Evolutionary conservation across 2,797 vertebrate genomes (phyloP).

Genomic region (Tenualosa thibaudeaui): DNA sequence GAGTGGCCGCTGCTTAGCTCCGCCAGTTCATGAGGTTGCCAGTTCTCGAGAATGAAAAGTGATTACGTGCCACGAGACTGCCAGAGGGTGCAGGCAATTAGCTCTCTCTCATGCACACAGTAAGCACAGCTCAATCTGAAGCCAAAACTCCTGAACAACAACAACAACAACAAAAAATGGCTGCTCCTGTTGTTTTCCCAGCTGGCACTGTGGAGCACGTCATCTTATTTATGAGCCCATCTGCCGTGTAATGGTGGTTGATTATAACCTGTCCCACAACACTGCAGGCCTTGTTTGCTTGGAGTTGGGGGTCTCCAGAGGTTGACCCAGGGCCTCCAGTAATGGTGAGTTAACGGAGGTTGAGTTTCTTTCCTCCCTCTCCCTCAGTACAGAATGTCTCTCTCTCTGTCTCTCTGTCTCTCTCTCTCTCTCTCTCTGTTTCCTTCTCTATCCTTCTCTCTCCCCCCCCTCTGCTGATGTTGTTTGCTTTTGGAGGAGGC

Average conservation of each 20-base stretch:
- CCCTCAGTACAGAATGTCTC: background rate
- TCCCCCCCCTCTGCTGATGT: background rate
- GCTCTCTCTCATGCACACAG: background rate
- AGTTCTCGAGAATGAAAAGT: constrained; percentile 40
- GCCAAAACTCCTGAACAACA: background rate
- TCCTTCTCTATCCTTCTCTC: background rate
- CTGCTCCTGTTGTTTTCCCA: constrained; percentile 10
- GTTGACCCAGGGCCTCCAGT: background rate
- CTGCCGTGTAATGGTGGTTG: background rate
- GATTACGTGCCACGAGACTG: constrained; percentile 5
- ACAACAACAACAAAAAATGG: too few species aligned
- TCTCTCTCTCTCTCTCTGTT: too few species aligned
- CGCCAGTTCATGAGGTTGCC: constrained; percentile 49
- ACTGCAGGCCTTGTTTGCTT: constrained; percentile 20
- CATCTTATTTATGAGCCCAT: constrained; percentile 12
- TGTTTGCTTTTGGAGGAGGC: background rate
- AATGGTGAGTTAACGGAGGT: background rate
- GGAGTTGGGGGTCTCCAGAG: background rate
- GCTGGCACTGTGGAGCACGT: background rate
- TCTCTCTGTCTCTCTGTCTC: too few species aligned
- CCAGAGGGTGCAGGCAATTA: background rate
- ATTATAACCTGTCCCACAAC: background rate
- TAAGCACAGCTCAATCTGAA: background rate
- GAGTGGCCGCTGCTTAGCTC: constrained; percentile 40
- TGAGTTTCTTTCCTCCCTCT: background rate